A percentile compares a stretch with the other conserved stretches of the same genome.
phyloP scores from a whole-genome alignment of 2,888 invertebrate genomes.

The Argyresthia goedartella region DNA sequence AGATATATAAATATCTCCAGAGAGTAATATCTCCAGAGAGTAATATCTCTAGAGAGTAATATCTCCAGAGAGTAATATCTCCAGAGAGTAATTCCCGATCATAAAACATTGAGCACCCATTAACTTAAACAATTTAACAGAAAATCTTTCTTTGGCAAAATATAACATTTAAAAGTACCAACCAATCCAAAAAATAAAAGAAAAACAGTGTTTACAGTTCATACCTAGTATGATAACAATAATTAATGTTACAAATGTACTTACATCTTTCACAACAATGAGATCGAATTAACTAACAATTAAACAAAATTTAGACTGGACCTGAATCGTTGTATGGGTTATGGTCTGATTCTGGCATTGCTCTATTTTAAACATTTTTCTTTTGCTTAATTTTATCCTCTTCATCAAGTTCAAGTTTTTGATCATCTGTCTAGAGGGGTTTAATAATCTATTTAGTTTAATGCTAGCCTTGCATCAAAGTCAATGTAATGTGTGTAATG shows the following conservation, averaged over 20 bases:
- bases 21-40: too few species aligned
- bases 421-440: too few species aligned
- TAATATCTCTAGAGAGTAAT: too few species aligned
- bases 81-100: too few species aligned
- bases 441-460: too few species aligned
- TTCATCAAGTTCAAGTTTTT: too few species aligned
- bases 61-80: too few species aligned
- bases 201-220: slow-evolving; percentile 45
- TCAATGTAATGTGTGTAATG: too few species aligned
- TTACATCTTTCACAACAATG: slow-evolving; percentile 64
- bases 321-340: slow-evolving; percentile 48
- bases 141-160: slow-evolving; percentile 52
- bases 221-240: slow-evolving; percentile 71
- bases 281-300: slow-evolving; percentile 50
- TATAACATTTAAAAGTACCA: slow-evolving; percentile 28
- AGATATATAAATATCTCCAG: too few species aligned
- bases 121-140: not conserved
- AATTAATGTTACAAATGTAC: slow-evolving; percentile 48
- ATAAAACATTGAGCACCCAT: not conserved
- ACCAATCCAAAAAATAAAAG: slow-evolving; percentile 36
- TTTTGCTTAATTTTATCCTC: too few species aligned
- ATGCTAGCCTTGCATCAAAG: too few species aligned
- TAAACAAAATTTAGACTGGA: slow-evolving; percentile 20
- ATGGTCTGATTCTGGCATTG: slow-evolving; percentile 5
- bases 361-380: not conserved